Base-by-base conservation (phyloP, 1,140 invertebrate species). In the Lordiphosa clarofinis region DNA sequence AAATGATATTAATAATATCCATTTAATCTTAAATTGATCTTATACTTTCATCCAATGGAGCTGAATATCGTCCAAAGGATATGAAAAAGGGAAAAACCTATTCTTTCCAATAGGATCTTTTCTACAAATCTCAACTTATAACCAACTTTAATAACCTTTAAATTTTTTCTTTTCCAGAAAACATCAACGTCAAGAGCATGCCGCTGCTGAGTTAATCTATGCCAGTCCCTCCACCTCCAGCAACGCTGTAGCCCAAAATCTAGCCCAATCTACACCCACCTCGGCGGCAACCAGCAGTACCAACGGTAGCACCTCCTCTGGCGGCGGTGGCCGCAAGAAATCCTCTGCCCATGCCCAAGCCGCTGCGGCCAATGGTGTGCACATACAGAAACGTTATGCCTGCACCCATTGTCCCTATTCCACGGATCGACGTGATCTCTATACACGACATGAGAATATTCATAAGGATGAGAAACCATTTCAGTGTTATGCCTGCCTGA, bases 361-460 rank as follows among this genome's bases (percentile, higher is more conserved):
- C 13, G 81, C 71, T 6, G 78, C 79, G 0, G 78, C 76, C 11
- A 87, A 86, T 38, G 86, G 87, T 4, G 73, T 79, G 52, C 71
- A 79, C 53, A 71, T 87, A 43, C 89, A 78, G 19, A 97, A 96
- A 90, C 92, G 95, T 8, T 97, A 97, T 88, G 94, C 92, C 19
- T 97, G 96, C 89, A 92, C 91, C 4, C 94, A 94, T 76, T 97
- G 96, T 88, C 94, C 95, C 1, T 97, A 97, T 87, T 94, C 95
- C 0, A 97, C 96, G 0, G 96, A 98, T 87, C 92, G 97, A 5
- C 91, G 97, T 52, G 97, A 99, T 90, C 92, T 99, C 43, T 98
- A 96, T 88, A 98, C 96, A 2, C 92, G 97, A 4, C 97, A 99
- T 90, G 96, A 99, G 90, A 97, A 98, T 81, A 98, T 99, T 58